Conservation (phyloP, 1,140 invertebrate genomes). For the Scaptomyza graminum region DNA sequence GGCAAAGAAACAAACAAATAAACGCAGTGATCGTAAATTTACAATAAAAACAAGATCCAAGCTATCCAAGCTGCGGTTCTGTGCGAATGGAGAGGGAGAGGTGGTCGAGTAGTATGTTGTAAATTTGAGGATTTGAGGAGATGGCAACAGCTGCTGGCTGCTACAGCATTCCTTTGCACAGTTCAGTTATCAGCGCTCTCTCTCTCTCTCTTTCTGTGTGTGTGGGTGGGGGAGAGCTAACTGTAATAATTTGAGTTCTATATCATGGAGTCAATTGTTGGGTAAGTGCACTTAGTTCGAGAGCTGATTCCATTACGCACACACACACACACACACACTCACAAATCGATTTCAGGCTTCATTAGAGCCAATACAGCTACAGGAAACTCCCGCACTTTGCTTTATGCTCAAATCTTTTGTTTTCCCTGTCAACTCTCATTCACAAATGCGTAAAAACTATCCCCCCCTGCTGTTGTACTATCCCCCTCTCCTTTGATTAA, state of each 20-base stretch:
- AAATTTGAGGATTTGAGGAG: constrained; percentile 71
- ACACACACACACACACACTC: neutral
- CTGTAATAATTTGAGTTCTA: constrained; percentile 34
- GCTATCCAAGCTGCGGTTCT: neutral
- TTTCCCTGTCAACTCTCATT: constrained; percentile 4
- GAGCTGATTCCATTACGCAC: constrained; percentile 30
- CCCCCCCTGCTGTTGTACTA: neutral
- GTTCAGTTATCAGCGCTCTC: neutral
- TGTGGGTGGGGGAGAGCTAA: constrained; percentile 45
- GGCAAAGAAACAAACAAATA: constrained; percentile 53
- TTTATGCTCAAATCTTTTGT: constrained; percentile 51
- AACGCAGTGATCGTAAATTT: constrained; percentile 71
- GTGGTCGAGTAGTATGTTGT: constrained; percentile 37
- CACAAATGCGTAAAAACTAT: constrained; percentile 52
- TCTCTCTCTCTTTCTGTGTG: constrained; percentile 11
- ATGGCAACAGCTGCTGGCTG: constrained; percentile 66
- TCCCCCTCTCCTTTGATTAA: neutral
- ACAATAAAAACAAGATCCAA: constrained; percentile 49
- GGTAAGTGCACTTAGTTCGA: constrained; percentile 11
- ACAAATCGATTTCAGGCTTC: constrained; percentile 80
- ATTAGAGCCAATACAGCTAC: constrained; percentile 65
- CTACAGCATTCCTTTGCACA: constrained; percentile 13
- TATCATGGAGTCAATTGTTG: constrained; percentile 33
- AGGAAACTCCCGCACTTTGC: constrained; percentile 70
- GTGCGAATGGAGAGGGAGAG: neutral